Evolutionary conservation across 1,140 invertebrate species (phyloP).

Genomic region (Tetragnatha versicolor): DNA sequence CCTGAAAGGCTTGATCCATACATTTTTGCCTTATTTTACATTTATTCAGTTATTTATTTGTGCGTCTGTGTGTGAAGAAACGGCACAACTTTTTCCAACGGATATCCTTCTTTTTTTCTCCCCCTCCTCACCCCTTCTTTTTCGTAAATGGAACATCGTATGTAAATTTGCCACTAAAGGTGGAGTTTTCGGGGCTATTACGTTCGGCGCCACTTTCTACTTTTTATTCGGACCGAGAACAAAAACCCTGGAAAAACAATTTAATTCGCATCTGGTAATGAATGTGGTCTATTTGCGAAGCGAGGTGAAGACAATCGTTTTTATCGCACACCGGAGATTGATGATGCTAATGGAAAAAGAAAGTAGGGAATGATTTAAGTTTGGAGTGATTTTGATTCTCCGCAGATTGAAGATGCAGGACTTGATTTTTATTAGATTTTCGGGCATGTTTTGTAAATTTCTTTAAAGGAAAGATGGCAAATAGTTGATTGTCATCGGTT

Average conservation of each 20-base stretch:
- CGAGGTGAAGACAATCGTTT: background rate
- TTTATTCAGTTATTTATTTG: slow-evolving; percentile 47
- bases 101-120: background rate
- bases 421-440: background rate
- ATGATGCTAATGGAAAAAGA: background rate
- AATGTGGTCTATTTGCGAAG: background rate
- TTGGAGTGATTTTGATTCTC: background rate
- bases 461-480: too few species aligned
- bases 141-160: background rate
- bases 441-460: too few species aligned
- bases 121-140: too few species aligned
- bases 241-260: background rate
- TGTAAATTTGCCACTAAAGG: slow-evolving; percentile 3
- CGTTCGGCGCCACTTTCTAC: background rate
- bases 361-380: background rate
- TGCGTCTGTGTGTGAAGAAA: background rate
- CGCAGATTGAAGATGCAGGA: background rate
- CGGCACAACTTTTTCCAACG: background rate
- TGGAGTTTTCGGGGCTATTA: slow-evolving; percentile 16
- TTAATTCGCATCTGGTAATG: background rate
- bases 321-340: background rate
- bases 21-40: slow-evolving; percentile 31
- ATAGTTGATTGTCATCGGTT: too few species aligned
- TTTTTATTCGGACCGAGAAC: background rate
- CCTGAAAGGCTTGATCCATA: slow-evolving; percentile 28